Base-by-base conservation (phyloP, 2,888 invertebrate species). In the Toxonevra muliebris region DNA sequence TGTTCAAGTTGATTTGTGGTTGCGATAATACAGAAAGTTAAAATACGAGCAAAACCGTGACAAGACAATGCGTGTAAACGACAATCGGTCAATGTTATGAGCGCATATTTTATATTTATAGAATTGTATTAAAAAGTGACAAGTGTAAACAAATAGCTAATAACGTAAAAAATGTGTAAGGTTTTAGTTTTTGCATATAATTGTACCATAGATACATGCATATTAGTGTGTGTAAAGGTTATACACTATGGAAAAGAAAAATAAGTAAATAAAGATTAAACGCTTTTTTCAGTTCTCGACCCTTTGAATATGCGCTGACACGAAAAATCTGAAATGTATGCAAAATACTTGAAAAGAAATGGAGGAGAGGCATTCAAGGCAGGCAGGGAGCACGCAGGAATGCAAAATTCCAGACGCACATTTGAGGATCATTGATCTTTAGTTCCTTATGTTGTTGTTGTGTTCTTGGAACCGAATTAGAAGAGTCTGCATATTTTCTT, bases 71-170 rank as follows among this genome's bases (percentile, higher is more conserved):
- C 58, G 57, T 19, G 20, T 30, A 61, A 57, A 17, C 57, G 50
- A 58, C 59, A 50, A 58, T 65, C 65, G 65, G 59, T 65, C 65
- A 65, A 65, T 65, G 65, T 59, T 65, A 65, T 65, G 52, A 59
- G 65, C 50, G 54, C 15, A 45, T 42, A 54, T 55, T 13, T 65
- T 65, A 50, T 59, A 58, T 53, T 65, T 65, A 30, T 50, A 61
- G 30, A 50, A 61, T 40, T 19, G 5, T 40, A 17, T 50, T 40
- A 13, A 30, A 12, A 61, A 50, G 10, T 15, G 12, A 61, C 8
- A 19, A 48, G 12, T 40, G 41, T 8, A 61, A 40, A 13, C 43
- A 61, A 10, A 41, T 50, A 50, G 57, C 57, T 8, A n/a, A 57
- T 11, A 11, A 41, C 40, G 40, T 11, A 54, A 12, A 43, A 17